Evolutionary conservation across 2,797 vertebrate species (phyloP), one percentile per base, ranked within the genome.

Genomic region (Acanthornis magna): DNA sequence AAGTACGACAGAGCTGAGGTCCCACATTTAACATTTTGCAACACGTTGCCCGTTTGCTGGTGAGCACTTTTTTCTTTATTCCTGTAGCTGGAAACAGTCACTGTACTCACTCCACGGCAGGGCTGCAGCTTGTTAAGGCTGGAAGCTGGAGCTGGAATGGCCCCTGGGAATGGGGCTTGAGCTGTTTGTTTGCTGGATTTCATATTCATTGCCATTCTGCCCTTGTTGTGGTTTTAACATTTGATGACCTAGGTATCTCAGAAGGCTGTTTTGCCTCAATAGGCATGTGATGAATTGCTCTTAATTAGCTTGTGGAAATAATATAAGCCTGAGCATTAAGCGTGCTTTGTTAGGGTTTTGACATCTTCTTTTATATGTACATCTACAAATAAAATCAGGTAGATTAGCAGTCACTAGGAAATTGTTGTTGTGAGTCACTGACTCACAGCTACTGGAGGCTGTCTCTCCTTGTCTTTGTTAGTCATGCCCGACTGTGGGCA

Each of bases 381-480:
- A 67, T 86, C 91, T 90, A 93, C 95, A 96, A 95, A 95, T 92
- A 94, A 95, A 93, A 90, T 91, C 96, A 95, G 93, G 96, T 96
- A 93, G 96, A 94, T 95, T 78, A 90, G 79, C 94, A 94, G 89
- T 90, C 93, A 72, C 55, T 60, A 10, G 93, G 89, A 95, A 93
- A 94, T 86, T 81, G 90, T 93, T 93, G 96, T 95, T 88, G 80
- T 94, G 96, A 96, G 79, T 90, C 90, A 83, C 16, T 57, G 89
- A 42, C 87, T 94, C 94, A 29, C 47, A 88, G 54, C 65, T n/a
- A 7, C 85, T 1, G 65, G 23, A 47, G 85, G 94, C 91, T 92
- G 94, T 45, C 53, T 62, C 62, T 70, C 63, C 78, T 68, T 5
- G 9, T 7, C 84, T 47, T 32, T 0, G 55, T 93, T 93, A 95